Evolutionary conservation across 2,113 vertebrate species (phyloP).

Genomic region (Notothenia coriiceps): DNA sequence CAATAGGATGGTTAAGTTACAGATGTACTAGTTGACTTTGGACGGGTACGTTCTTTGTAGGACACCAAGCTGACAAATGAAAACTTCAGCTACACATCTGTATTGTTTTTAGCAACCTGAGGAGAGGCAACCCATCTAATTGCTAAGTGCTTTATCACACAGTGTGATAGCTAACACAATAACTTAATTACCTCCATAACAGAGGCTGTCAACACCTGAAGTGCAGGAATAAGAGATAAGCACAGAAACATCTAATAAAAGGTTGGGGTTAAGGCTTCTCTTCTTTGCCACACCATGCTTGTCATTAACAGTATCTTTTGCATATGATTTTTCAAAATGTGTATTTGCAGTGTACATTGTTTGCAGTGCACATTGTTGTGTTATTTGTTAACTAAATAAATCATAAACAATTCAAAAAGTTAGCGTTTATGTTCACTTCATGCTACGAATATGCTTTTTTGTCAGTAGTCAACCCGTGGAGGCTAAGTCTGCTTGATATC

Average conservation of each 20-base stretch:
- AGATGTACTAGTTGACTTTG: no score
- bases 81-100: neutral
- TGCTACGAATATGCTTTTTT: neutral
- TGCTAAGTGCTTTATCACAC: neutral
- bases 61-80: neutral
- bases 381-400: neutral
- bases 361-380: neutral
- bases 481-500: slow-evolving; percentile 17
- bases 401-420: neutral
- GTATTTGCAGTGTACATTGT: neutral
- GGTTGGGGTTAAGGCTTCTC: neutral
- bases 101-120: slow-evolving; percentile 4
- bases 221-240: neutral
- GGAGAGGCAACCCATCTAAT: slow-evolving; percentile 13
- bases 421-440: neutral
- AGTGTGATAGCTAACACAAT: neutral
- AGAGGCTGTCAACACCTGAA: neutral
- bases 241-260: neutral
- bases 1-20: no score
- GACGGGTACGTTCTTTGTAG: no score
- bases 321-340: neutral
- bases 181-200: slow-evolving; percentile 10
- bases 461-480: neutral
- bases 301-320: neutral
- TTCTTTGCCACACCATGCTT: slow-evolving; percentile 8